Conservation (phyloP, 2,888 invertebrate genomes). For the Luperina nickerlii region DNA sequence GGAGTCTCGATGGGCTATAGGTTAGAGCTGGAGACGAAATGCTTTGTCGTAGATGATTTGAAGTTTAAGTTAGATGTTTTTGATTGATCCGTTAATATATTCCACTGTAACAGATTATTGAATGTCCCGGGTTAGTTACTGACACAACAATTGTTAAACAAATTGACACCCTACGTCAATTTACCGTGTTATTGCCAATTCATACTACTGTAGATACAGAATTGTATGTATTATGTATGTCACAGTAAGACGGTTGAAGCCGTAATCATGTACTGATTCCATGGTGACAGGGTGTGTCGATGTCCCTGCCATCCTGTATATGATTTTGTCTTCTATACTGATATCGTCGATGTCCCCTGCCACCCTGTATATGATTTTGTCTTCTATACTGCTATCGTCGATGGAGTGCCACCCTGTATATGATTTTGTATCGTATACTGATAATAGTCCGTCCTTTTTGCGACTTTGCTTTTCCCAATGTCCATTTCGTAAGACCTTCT, state of each 20-base stretch:
- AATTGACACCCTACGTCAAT: neutral
- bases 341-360: too few relatives aligned
- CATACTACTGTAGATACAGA: neutral
- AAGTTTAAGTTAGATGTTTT: neutral
- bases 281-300: too few relatives aligned
- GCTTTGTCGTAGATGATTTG: slow-evolving; percentile 5
- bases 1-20: slow-evolving; percentile 25
- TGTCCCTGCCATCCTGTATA: too few relatives aligned
- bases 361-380: too few relatives aligned
- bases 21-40: slow-evolving; percentile 28
- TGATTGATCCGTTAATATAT: slow-evolving; percentile 1
- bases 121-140: neutral
- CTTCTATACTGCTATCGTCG: too few relatives aligned
- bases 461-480: slow-evolving; percentile 9
- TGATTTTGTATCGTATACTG: too few relatives aligned
- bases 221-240: neutral
- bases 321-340: too few relatives aligned
- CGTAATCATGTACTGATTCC: neutral
- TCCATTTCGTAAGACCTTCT: slow-evolving; percentile 45
- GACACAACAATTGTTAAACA: neutral
- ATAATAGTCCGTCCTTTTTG: slow-evolving; percentile 7
- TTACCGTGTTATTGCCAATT: neutral
- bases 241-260: neutral
- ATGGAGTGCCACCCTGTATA: too few relatives aligned
- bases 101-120: neutral